Percentiles rank a stretch among this genome's conserved stretches.
Evolutionary conservation across 2,888 invertebrate genomes (phyloP).

Genomic region (Autographa gamma): DNA sequence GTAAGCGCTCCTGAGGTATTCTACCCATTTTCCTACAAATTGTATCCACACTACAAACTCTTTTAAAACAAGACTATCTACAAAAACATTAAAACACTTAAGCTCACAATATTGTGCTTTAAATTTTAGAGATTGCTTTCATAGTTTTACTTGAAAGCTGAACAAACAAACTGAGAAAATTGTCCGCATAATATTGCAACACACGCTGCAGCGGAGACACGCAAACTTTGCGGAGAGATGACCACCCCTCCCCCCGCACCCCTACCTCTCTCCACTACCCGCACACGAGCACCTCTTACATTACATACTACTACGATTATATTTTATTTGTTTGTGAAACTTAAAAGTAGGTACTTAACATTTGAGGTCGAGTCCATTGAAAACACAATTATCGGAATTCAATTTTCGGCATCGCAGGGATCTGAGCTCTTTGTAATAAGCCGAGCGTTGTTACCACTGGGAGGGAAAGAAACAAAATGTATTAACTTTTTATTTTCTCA

Average conservation of each 20-base stretch:
- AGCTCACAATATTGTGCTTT: conserved; percentile 22
- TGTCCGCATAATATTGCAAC: conserved; percentile 39
- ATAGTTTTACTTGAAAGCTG: conserved; percentile 41
- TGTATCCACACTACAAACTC: background rate
- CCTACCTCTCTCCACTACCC: background rate
- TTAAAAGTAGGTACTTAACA: conserved; percentile 22
- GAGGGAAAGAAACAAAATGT: conserved; percentile 17
- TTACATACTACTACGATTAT: conserved; percentile 31
- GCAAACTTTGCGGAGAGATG: conserved; percentile 21
- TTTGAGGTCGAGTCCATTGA: conserved; percentile 33
- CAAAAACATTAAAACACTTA: conserved; percentile 23
- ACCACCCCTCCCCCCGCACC: background rate
- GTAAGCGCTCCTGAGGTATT: background rate
- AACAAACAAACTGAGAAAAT: conserved; percentile 41
- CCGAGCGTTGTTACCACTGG: conserved; percentile 19
- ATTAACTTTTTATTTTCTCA: conserved; percentile 23
- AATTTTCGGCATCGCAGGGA: conserved; percentile 34
- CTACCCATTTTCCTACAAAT: background rate
- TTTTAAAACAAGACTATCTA: background rate
- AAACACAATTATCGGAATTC: conserved; percentile 55
- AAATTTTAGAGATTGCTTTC: conserved; percentile 38
- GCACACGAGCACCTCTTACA: background rate
- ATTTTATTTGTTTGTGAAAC: conserved; percentile 30
- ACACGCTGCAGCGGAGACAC: conserved; percentile 25
- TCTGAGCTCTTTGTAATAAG: conserved; percentile 24